Evolutionary conservation across 2,888 invertebrate genomes (phyloP), one percentile per base, ranked within the genome.

Genomic region (Unio delphinus): DNA sequence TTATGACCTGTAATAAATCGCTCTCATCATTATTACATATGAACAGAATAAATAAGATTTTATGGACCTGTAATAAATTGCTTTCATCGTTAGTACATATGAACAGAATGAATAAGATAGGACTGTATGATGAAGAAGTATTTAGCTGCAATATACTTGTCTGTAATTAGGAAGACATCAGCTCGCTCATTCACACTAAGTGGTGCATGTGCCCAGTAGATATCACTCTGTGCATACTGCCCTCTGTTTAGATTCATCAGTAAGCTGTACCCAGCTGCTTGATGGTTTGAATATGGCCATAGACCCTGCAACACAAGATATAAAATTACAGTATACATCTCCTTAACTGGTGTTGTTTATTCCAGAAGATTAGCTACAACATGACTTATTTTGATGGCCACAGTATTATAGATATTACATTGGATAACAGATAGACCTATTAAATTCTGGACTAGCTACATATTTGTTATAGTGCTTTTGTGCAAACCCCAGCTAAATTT

Each of bases 181-280:
- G 93, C 91, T 86, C 93, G 93, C 70, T 93, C 93, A 74, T 92
- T 92, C 72, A 90, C 91, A 66, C 92, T 92, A 2, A 93, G 91
- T 20, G 92, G 91, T n/a, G 92, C 92, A 85, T 94, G 94, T 0
- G 93, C 93, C 91, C 94, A 93, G 89, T 95, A 95, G 1, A 91
- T 92, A 86, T 95, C 94, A 11, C 92, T 92, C 78, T 92, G 92
- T 4, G 92, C 91, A 88, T 93, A 94, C 83, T 93, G 92, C 4
- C 93, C 93, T 86, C 93, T 93, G 67, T 92, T 92, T 65, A 95
- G 89, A 59, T 92, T 91, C 73, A 92, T 91, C 79, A 94, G 88
- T 65, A 95, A 90, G 86, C 94, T 92, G 84, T 92, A 91, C 0
- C 95, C 95, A 72, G 93, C 92, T 0, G 95, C 94, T 78, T 93